phyloP scores from a whole-genome alignment of 2,888 invertebrate genomes.

The Heliconius ismenius region DNA sequence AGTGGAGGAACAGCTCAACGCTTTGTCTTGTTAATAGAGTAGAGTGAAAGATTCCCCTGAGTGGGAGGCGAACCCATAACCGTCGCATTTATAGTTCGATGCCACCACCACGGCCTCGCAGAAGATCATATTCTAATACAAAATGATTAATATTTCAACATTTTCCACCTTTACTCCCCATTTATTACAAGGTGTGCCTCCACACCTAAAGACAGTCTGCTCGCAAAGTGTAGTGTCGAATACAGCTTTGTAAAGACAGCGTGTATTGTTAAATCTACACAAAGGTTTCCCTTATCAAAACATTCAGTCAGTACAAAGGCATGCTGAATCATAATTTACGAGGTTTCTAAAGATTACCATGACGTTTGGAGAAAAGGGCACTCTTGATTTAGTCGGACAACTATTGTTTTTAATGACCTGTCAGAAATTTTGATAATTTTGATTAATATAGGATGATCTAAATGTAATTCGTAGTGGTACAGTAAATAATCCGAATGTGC shows the following conservation, averaged over 20 bases:
- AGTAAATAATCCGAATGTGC: not conserved
- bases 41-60: too few relatives aligned
- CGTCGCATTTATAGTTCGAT: too few relatives aligned
- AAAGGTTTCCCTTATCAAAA: constrained; percentile 40
- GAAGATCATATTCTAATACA: not conserved
- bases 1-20: too few relatives aligned
- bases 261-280: constrained; percentile 25
- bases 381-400: not conserved
- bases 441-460: not conserved
- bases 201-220: not conserved
- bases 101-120: too few relatives aligned
- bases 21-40: too few relatives aligned
- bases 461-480: not conserved
- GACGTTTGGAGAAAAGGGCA: constrained; percentile 25
- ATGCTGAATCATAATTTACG: constrained; percentile 36
- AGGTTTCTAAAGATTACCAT: constrained; percentile 20
- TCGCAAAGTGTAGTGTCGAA: not conserved
- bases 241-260: constrained; percentile 16
- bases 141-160: not conserved
- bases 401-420: constrained; percentile 1
- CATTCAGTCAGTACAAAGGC: constrained; percentile 36
- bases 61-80: too few relatives aligned
- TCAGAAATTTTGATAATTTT: not conserved
- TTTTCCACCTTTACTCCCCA: not conserved
- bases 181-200: not conserved